Conservation (phyloP, 2,113 vertebrate genomes). For the Sander lucioperca region DNA sequence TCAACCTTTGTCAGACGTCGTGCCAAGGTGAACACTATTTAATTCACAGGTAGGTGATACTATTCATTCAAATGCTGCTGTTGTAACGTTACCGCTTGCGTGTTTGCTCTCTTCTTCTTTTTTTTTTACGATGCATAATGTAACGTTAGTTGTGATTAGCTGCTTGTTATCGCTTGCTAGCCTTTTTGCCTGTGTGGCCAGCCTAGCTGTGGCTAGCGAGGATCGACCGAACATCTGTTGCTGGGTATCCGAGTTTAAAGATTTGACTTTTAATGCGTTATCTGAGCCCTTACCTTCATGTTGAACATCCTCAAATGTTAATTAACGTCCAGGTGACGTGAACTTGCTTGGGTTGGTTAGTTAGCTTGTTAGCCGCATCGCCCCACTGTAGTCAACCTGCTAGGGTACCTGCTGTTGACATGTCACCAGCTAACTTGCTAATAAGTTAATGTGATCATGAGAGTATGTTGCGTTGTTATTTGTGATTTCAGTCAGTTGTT, state of each 20-base stretch:
- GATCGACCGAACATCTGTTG: conserved; percentile 59
- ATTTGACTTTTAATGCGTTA: background rate
- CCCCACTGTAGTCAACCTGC: conserved; percentile 24
- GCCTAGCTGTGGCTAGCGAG: conserved; percentile 23
- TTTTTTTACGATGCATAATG: conserved; percentile 20
- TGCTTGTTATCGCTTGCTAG: conserved; percentile 56
- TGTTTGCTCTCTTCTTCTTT: background rate
- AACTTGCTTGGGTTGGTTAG: conserved; percentile 5
- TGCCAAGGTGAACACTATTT: background rate
- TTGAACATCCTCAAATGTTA: background rate
- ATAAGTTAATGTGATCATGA: conserved; percentile 23
- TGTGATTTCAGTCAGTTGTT: background rate
- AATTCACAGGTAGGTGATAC: conserved; percentile 33
- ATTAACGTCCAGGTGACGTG: background rate
- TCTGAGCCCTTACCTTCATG: background rate
- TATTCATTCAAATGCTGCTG: fast-evolving
- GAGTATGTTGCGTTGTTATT: background rate
- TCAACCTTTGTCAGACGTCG: conserved; percentile 3
- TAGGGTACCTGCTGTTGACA: conserved; percentile 32
- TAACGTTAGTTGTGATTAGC: conserved; percentile 65
- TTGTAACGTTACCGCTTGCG: fast-evolving
- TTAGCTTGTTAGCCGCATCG: conserved; percentile 57
- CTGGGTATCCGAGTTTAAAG: conserved; percentile 4
- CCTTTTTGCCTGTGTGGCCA: conserved; percentile 14
- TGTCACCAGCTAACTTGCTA: conserved; percentile 43